Percentiles rank a stretch among this genome's conserved stretches.
phyloP scores from a whole-genome alignment of 2,113 vertebrate genomes.

The Coptodon rendalli region DNA sequence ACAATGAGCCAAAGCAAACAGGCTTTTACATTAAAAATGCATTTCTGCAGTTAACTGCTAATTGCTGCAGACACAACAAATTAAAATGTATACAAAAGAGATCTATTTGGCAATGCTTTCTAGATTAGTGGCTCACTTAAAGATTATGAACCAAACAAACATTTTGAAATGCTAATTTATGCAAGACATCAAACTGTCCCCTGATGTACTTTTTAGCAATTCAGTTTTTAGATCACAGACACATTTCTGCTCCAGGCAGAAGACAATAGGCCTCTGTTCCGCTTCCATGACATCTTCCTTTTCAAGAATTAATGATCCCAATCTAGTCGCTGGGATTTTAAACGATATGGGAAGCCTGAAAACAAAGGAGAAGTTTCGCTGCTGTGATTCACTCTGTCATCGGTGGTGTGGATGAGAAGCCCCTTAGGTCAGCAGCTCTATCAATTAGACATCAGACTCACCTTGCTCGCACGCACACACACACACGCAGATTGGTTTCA shows the following conservation, averaged over 20 bases:
- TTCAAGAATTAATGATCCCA: slow-evolving; percentile 39
- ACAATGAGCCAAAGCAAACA: neutral
- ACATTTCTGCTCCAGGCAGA: slow-evolving; percentile 6
- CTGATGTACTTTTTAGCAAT: slow-evolving; percentile 26
- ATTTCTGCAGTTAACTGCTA: slow-evolving; percentile 1
- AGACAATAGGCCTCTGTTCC: slow-evolving; percentile 11
- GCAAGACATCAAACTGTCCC: slow-evolving; percentile 15
- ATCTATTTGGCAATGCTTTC: slow-evolving; percentile 1
- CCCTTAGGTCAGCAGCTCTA: slow-evolving; percentile 16
- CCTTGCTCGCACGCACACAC: neutral
- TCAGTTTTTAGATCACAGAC: slow-evolving; percentile 27
- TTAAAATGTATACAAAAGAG: slow-evolving; percentile 23
- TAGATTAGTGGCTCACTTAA: slow-evolving; percentile 17
- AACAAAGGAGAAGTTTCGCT: neutral
- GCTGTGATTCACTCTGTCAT: slow-evolving; percentile 19
- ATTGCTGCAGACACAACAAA: slow-evolving; percentile 30
- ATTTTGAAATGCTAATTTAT: slow-evolving; percentile 43
- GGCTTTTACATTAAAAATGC: neutral
- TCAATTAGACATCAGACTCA: slow-evolving; percentile 41
- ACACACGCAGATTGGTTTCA: slow-evolving; percentile 22
- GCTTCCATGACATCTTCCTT: neutral
- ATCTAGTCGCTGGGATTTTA: neutral
- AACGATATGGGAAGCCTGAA: neutral
- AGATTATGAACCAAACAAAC: slow-evolving; percentile 17
- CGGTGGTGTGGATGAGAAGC: neutral